These are phyloP conservation scores for Tetranychus truncatus DNA, from an alignment of 2,888 invertebrate species.

Conservation along the genomic window DNA sequence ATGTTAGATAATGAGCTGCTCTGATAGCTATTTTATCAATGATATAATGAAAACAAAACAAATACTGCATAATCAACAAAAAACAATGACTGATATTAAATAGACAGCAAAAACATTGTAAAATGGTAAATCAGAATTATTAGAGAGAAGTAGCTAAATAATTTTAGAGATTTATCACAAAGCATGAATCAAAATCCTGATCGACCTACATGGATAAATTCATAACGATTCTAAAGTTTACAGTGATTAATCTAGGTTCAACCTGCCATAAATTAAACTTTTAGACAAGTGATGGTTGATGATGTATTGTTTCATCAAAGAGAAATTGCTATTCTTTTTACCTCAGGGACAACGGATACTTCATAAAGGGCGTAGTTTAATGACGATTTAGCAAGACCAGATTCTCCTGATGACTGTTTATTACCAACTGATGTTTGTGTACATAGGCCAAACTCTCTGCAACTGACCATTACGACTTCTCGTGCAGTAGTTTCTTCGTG, in stretches of 20 bases:
- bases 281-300: neutral
- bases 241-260: neutral
- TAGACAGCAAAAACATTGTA: neutral
- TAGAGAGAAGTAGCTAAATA: neutral
- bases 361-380: slow-evolving; percentile 76
- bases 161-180: neutral
- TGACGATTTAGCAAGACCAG: slow-evolving; percentile 10
- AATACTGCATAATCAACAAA: neutral
- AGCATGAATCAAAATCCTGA: too few species aligned
- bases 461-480: slow-evolving; percentile 81
- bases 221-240: too few species aligned
- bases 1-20: too few species aligned
- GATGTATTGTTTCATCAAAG: neutral
- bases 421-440: slow-evolving; percentile 34
- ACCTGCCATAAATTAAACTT: neutral
- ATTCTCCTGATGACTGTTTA: neutral
- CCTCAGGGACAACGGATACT: slow-evolving; percentile 73
- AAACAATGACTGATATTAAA: neutral
- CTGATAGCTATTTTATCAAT: too few species aligned
- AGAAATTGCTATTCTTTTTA: slow-evolving; percentile 35
- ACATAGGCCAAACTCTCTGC: slow-evolving; percentile 76
- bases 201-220: too few species aligned
- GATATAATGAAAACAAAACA: too few species aligned
- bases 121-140: neutral
- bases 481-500: slow-evolving; percentile 40